Evolutionary conservation across 1,140 invertebrate species (phyloP).

Genomic region (Chironomus striatipennis): DNA sequence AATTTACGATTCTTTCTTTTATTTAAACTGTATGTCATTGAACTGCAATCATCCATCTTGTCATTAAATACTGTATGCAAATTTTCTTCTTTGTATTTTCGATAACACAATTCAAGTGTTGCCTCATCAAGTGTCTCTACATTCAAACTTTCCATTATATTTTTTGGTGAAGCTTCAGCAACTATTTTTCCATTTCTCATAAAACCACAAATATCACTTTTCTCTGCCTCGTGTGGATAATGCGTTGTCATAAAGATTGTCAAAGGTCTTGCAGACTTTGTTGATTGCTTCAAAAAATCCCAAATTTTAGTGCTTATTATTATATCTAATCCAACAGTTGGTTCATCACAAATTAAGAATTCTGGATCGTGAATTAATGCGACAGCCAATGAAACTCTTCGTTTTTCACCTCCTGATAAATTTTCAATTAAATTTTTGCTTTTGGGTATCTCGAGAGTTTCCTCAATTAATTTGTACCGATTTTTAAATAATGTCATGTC

Average conservation of each 20-base stretch:
- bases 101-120: slow-evolving; percentile 52
- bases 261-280: slow-evolving; percentile 49
- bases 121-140: slow-evolving; percentile 56
- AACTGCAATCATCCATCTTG: too few species aligned
- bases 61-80: too few species aligned
- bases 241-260: slow-evolving; percentile 80
- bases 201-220: slow-evolving; percentile 70
- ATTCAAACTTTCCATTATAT: slow-evolving; percentile 47
- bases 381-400: too few species aligned
- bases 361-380: slow-evolving; percentile 74
- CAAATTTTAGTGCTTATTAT: slow-evolving; percentile 76
- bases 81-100: slow-evolving; percentile 37
- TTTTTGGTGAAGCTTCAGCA: slow-evolving; percentile 65
- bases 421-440: slow-evolving; percentile 47
- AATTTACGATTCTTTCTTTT: too few species aligned
- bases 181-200: slow-evolving; percentile 71
- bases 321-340: slow-evolving; percentile 80
- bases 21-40: too few species aligned
- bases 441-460: slow-evolving; percentile 59
- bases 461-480: slow-evolving; percentile 52
- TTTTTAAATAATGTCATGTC: slow-evolving; percentile 47
- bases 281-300: slow-evolving; percentile 64
- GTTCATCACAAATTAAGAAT: slow-evolving; percentile 77
- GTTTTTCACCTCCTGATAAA: slow-evolving; percentile 76
- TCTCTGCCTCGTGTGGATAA: slow-evolving; percentile 79